Conservation (phyloP, 2,797 vertebrate species). For the Vultur gryphus region DNA sequence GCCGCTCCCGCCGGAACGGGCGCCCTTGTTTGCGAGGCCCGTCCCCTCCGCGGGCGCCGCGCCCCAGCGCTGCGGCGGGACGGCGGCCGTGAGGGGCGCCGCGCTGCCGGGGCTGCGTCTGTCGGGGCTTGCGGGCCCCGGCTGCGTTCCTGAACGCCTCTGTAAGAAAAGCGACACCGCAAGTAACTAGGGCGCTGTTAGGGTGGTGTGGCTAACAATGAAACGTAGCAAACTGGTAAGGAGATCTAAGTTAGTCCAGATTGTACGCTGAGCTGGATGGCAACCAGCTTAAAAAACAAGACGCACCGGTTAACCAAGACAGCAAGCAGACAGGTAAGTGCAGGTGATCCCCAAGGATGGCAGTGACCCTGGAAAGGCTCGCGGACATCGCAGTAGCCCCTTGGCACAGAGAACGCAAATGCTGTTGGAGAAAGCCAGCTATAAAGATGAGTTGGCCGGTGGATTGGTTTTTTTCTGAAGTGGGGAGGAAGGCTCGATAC, state of each 20-base stretch:
- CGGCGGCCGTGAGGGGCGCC: neutral
- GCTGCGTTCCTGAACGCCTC: neutral
- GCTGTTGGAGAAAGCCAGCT: neutral
- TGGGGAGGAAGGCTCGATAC: fast-evolving
- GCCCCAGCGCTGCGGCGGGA: too few relatives aligned
- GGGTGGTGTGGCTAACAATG: neutral
- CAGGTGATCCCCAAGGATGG: neutral
- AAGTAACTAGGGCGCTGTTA: fast-evolving
- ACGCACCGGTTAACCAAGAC: fast-evolving
- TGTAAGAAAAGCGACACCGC: fast-evolving
- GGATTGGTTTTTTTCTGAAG: neutral
- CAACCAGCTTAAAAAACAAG: fast-evolving
- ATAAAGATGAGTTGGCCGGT: too few relatives aligned
- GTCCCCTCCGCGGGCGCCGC: neutral
- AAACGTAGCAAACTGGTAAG: neutral
- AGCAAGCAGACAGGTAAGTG: neutral
- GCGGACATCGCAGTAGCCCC: fast-evolving
- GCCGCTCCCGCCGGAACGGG: neutral
- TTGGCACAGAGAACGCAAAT: fast-evolving
- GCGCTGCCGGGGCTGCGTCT: neutral
- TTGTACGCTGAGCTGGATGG: fast-evolving
- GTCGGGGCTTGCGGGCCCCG: neutral
- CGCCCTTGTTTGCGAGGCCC: neutral
- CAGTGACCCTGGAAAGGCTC: neutral
- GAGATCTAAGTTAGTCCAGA: neutral